phyloP scores from a whole-genome alignment of 2,113 vertebrate species.

The Syrmaticus mikado region DNA sequence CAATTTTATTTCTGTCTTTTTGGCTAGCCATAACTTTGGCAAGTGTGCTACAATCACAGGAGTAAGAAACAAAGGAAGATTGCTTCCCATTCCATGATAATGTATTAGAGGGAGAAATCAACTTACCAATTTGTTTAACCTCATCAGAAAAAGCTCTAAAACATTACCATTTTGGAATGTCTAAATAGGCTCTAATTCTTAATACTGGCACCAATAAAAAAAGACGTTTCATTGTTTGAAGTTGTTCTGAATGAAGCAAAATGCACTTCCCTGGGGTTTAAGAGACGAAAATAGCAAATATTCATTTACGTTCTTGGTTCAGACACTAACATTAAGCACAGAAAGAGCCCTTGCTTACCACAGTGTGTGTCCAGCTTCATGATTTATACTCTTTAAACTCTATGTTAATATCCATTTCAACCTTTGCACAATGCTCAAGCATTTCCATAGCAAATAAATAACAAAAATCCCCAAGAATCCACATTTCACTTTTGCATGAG shows the following conservation, averaged over 20 bases:
- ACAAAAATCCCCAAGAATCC: neutral
- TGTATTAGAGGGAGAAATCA: conserved; percentile 72
- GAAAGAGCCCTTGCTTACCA: conserved; percentile 44
- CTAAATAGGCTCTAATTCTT: conserved; percentile 68
- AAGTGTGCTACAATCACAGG: conserved; percentile 77
- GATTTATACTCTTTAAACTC: conserved; percentile 65
- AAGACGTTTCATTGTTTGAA: conserved; percentile 58
- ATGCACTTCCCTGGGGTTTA: conserved; percentile 67
- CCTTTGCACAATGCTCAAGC: conserved; percentile 25
- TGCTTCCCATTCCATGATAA: conserved; percentile 74
- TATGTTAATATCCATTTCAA: conserved; percentile 69
- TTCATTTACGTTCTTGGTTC: conserved; percentile 45
- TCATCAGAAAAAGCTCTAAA: conserved; percentile 53
- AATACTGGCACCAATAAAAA: conserved; percentile 59
- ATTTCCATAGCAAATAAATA: conserved; percentile 37
- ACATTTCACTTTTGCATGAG: conserved; percentile 16
- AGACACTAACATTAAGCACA: conserved; percentile 55
- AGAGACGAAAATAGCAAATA: conserved; percentile 73
- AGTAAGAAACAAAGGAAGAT: conserved; percentile 83
- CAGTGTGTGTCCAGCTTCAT: conserved; percentile 19
- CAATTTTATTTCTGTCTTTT: conserved; percentile 81
- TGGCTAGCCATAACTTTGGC: conserved; percentile 83
- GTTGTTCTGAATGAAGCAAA: conserved; percentile 69
- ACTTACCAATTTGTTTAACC: conserved; percentile 60
- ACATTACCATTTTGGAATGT: conserved; percentile 58